Evolutionary conservation across 2,113 vertebrate species (phyloP).

Genomic region (Platycercus adscitus): DNA sequence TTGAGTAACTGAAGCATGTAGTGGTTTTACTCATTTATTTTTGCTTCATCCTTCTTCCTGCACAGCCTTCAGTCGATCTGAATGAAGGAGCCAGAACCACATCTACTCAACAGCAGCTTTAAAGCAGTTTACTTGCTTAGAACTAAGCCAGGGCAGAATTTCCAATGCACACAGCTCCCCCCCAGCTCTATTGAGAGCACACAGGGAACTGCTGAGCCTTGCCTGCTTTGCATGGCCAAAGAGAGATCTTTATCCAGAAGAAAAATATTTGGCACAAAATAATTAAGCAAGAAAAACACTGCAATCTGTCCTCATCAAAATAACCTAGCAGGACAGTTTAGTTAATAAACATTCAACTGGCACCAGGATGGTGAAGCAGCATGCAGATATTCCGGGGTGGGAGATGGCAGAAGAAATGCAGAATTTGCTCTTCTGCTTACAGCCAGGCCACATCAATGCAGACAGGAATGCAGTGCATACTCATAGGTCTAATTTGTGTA

Average conservation of each 20-base stretch:
- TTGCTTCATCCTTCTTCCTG: background rate
- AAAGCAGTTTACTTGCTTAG: background rate
- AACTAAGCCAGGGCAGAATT: background rate
- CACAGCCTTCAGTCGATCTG: background rate
- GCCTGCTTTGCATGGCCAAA: background rate
- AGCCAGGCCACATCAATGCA: background rate
- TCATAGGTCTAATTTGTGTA: background rate
- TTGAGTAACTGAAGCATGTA: background rate
- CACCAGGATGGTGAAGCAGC: background rate
- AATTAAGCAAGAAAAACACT: background rate
- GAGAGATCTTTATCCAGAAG: background rate
- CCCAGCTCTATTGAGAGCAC: background rate
- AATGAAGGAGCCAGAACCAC: background rate
- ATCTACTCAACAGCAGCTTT: background rate
- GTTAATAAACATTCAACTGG: background rate
- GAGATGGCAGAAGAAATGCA: background rate
- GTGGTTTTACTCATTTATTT: background rate
- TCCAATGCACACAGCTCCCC: background rate
- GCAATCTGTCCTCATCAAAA: background rate
- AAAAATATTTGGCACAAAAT: background rate
- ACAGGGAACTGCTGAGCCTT: fast-evolving
- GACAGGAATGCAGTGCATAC: fast-evolving
- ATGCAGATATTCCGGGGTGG: background rate
- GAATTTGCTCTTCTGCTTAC: background rate
- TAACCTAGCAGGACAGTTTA: background rate